phyloP scores from a whole-genome alignment of 2,113 vertebrate species.

The Lepus americanus region DNA sequence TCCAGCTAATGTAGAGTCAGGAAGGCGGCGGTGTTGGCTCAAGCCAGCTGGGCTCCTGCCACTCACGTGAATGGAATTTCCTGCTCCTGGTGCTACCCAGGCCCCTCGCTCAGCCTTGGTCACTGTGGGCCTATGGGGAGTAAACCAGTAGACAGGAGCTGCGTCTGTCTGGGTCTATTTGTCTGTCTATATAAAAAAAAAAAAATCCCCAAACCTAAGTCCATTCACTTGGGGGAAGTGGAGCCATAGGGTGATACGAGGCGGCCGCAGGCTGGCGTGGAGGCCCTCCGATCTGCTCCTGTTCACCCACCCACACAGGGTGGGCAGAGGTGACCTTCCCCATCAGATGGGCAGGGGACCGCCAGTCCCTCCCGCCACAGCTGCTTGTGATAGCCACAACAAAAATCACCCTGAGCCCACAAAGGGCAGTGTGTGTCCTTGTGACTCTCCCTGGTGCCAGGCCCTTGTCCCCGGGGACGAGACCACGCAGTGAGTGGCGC shows the following conservation, averaged over 20 bases:
- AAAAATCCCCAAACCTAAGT: too few species aligned
- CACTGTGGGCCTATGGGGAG: too few species aligned
- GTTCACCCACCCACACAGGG: background rate
- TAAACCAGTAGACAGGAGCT: too few species aligned
- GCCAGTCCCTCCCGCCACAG: background rate
- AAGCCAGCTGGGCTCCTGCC: too few species aligned
- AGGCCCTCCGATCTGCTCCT: background rate
- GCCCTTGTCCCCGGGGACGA: background rate
- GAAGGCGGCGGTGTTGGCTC: too few species aligned
- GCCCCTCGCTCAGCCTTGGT: too few species aligned
- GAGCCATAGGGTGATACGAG: background rate
- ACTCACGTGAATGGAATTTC: too few species aligned
- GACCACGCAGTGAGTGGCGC: background rate
- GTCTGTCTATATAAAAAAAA: too few species aligned
- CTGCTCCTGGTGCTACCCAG: too few species aligned
- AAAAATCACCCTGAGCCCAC: background rate
- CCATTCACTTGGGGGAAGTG: background rate
- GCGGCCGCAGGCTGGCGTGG: fast-evolving
- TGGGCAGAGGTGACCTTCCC: background rate
- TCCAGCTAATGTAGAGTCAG: too few species aligned
- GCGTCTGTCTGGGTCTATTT: too few species aligned
- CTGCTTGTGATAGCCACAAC: background rate
- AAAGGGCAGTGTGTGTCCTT: background rate
- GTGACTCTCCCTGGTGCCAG: background rate
- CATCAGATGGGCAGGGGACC: background rate